Conservation (phyloP, 2,113 vertebrate species). For the Picathartes gymnocephalus region DNA sequence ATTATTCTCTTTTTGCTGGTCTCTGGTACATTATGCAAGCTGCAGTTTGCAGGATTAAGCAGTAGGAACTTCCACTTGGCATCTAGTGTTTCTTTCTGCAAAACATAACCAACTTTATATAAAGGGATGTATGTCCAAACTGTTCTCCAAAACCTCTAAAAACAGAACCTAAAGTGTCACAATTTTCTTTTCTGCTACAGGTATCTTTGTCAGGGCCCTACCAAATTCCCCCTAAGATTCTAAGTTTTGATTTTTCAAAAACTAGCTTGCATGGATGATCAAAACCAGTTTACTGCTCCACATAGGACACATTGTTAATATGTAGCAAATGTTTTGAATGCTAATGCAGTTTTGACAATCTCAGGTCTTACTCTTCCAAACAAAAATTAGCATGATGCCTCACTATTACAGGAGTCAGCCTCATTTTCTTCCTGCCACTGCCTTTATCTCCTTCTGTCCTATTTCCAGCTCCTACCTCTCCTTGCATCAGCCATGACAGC, state of each 20-base stretch:
- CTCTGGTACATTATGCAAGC: accelerated
- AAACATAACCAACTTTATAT: accelerated
- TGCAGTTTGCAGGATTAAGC: not conserved
- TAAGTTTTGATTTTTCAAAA: not conserved
- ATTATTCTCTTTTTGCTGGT: too few relatives aligned
- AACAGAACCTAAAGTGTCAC: not conserved
- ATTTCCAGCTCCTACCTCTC: not conserved
- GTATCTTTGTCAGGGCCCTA: not conserved
- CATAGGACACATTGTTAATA: not conserved
- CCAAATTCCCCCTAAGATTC: not conserved
- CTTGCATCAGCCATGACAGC: not conserved
- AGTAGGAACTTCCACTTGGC: not conserved
- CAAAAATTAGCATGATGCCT: not conserved
- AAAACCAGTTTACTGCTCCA: not conserved
- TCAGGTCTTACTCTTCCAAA: not conserved
- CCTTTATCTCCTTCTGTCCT: not conserved
- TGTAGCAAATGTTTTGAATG: not conserved
- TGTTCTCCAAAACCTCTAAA: not conserved
- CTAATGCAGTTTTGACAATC: not conserved
- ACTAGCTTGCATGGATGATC: accelerated
- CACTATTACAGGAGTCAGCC: not conserved
- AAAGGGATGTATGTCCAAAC: accelerated
- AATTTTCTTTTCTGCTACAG: not conserved
- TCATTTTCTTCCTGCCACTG: not conserved
- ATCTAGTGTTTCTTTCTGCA: not conserved